Conservation (phyloP, 2,888 invertebrate species). For the Agrilus cyanescens region DNA sequence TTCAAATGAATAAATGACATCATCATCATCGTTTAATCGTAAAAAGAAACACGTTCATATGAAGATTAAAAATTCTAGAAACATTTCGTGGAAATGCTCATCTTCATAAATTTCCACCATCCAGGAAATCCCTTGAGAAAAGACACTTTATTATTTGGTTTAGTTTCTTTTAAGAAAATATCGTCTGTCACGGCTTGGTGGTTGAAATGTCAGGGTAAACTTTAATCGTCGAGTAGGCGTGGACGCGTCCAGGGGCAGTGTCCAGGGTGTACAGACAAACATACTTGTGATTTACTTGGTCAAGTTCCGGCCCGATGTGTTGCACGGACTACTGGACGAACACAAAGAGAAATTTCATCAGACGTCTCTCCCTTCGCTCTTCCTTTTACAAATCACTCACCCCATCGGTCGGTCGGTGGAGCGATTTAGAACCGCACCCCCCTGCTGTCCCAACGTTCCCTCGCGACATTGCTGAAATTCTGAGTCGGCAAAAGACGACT, state of each 20-base stretch:
- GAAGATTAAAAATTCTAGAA: too few species aligned
- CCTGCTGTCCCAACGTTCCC: conserved; percentile 3
- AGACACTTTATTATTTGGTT: too few species aligned
- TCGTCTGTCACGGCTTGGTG: too few species aligned
- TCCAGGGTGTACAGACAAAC: conserved; percentile 19
- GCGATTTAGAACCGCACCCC: conserved; percentile 5
- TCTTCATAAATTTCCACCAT: too few species aligned
- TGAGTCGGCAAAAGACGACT: too few species aligned
- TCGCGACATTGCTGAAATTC: conserved; percentile 4
- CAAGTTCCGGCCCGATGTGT: conserved; percentile 25
- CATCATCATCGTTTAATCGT: too few species aligned
- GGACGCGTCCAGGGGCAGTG: conserved; percentile 17
- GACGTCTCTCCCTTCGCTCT: conserved; percentile 26
- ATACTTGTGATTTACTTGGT: conserved; percentile 26
- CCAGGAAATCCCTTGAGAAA: too few species aligned
- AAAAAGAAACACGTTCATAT: too few species aligned
- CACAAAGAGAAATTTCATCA: conserved; percentile 32
- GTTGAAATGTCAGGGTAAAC: conserved; percentile 17
- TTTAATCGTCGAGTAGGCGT: conserved; percentile 14
- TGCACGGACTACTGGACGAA: conserved; percentile 30
- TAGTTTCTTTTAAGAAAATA: too few species aligned
- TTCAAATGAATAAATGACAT: too few species aligned
- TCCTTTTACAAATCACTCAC: conserved; percentile 19
- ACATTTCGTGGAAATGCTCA: too few species aligned
- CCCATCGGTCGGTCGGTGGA: conserved; percentile 3